phyloP scores from a whole-genome alignment of 2,113 vertebrate genomes.

The Nettapus auritus region DNA sequence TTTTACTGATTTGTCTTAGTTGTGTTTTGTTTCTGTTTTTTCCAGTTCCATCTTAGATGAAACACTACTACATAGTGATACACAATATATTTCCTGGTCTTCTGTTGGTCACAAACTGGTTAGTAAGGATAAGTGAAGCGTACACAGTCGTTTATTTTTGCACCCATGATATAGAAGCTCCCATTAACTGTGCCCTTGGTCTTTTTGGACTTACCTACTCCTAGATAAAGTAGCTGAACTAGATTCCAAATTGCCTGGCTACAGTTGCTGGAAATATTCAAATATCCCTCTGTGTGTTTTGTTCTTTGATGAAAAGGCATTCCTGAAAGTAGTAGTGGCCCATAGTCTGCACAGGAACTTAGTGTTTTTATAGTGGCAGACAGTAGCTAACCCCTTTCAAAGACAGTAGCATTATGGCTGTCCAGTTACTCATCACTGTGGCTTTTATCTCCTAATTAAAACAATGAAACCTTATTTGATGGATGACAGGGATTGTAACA shows the following conservation, averaged over 20 bases:
- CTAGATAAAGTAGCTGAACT: background rate
- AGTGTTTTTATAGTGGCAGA: background rate
- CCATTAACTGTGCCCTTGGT: background rate
- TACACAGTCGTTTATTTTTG: background rate
- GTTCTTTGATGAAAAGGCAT: background rate
- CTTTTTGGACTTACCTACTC: background rate
- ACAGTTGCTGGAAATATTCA: background rate
- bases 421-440: background rate
- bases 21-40: conserved; percentile 46
- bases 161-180: background rate
- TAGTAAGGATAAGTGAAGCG: conserved; percentile 50
- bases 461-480: background rate
- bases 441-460: background rate
- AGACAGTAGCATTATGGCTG: background rate
- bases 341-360: background rate
- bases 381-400: conserved; percentile 6
- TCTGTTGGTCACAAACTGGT: conserved; percentile 83
- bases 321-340: background rate
- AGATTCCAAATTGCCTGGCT: background rate
- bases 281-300: background rate
- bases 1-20: conserved; percentile 14
- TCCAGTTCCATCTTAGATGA: conserved; percentile 59
- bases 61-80: conserved; percentile 64
- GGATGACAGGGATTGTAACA: background rate
- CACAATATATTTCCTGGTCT: conserved; percentile 81